A percentile compares a stretch with the other conserved stretches of the same genome.
These are phyloP conservation scores for Solenodon paradoxus DNA, from an alignment of 2,113 vertebrate species.

Conservation along the genomic window DNA sequence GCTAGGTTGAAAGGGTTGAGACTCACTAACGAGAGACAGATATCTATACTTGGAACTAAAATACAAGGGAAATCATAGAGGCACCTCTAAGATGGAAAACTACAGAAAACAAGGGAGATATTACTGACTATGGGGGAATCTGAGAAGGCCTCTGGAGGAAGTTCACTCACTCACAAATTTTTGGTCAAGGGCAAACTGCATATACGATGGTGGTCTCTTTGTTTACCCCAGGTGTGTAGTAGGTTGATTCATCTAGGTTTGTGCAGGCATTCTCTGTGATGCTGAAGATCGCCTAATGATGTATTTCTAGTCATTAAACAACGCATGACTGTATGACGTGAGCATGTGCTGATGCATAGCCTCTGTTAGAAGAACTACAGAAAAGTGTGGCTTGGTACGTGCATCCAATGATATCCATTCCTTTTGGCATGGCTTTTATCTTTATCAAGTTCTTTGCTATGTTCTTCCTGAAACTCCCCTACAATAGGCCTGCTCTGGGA, in stretches of 20 bases:
- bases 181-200: not conserved
- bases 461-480: not conserved
- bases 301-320: not conserved
- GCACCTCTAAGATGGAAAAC: not conserved
- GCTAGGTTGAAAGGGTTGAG: not conserved
- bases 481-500: not conserved
- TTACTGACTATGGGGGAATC: not conserved
- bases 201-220: not conserved
- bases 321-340: not conserved
- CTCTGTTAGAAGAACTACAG: not conserved
- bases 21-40: not conserved
- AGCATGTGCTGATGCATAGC: not conserved
- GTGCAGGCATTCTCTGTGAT: not conserved
- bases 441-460: not conserved
- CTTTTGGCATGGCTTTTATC: not conserved
- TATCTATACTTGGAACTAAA: not conserved
- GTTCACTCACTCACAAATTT: not conserved
- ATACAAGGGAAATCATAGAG: not conserved
- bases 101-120: not conserved
- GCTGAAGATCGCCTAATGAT: not conserved
- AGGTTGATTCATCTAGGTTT: not conserved
- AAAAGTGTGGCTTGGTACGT: not conserved
- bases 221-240: not conserved
- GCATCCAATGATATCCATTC: not conserved
- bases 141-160: not conserved